phyloP scores from a whole-genome alignment of 2,888 invertebrate genomes.

The Tipula lateralis region DNA sequence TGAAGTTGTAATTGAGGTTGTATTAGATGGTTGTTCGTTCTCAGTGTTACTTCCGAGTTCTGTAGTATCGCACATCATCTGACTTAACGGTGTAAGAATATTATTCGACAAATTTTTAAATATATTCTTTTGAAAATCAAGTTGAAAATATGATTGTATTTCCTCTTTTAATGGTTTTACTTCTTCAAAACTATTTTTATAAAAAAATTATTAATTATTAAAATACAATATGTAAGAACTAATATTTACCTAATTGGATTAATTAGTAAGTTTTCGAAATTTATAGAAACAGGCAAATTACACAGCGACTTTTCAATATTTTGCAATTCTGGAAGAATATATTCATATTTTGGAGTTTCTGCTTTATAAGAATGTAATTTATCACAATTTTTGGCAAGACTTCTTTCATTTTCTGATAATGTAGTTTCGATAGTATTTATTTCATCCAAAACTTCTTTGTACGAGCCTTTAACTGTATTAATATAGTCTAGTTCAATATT shows the following conservation, averaged over 20 bases:
- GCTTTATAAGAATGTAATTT: background rate
- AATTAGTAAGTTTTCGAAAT: background rate
- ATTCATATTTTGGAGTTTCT: background rate
- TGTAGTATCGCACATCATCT: background rate
- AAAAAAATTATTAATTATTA: constrained; percentile 24
- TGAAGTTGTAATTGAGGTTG: background rate
- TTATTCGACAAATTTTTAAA: background rate
- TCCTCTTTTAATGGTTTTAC: background rate
- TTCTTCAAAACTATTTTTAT: constrained; percentile 34
- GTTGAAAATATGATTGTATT: background rate
- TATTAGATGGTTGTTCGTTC: background rate
- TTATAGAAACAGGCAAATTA: background rate
- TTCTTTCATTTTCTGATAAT: constrained; percentile 39
- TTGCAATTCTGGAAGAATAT: background rate
- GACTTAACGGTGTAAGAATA: background rate
- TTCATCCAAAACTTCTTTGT: background rate
- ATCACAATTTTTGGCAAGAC: constrained; percentile 33
- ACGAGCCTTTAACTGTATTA: background rate
- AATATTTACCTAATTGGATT: constrained; percentile 34
- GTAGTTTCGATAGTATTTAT: constrained; percentile 28
- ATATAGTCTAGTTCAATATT: constrained; percentile 38
- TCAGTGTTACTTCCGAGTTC: background rate
- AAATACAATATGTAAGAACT: background rate
- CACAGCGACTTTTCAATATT: background rate
- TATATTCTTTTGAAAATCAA: background rate